A percentile compares a stretch with the other conserved stretches of the same genome.
Conservation (phyloP, 1,140 invertebrate genomes). For the Dryas iulia region DNA sequence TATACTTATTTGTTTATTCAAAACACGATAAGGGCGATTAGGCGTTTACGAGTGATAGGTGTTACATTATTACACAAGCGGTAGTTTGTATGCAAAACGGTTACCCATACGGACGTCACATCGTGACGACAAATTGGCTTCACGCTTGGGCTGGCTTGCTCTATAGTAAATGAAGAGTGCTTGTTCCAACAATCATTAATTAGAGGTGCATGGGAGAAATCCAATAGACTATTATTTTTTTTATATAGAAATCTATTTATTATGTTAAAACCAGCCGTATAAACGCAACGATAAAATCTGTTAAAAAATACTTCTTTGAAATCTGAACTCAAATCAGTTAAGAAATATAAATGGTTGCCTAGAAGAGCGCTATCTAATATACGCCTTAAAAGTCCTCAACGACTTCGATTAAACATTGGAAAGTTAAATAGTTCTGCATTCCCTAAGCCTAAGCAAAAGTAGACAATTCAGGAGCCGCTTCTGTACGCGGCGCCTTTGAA, state of each 20-base stretch:
- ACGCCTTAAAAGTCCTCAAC: slow-evolving; percentile 32
- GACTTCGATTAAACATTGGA: slow-evolving; percentile 52
- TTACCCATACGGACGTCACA: slow-evolving; percentile 16
- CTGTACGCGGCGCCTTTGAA: slow-evolving; percentile 70
- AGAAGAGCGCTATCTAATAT: slow-evolving; percentile 33
- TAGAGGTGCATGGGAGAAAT: not conserved
- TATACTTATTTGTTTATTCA: slow-evolving; percentile 72
- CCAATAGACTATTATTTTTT: not conserved
- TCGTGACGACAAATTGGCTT: slow-evolving; percentile 34
- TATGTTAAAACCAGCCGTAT: slow-evolving; percentile 6
- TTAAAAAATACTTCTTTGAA: slow-evolving; percentile 56
- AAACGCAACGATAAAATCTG: slow-evolving; percentile 30
- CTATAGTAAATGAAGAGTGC: not conserved
- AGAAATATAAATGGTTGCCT: slow-evolving; percentile 46
- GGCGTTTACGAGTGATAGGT: slow-evolving; percentile 54
- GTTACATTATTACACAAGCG: slow-evolving; percentile 44
- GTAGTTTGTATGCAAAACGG: slow-evolving; percentile 46
- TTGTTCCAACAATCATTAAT: not conserved
- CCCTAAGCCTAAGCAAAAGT: slow-evolving; percentile 44
- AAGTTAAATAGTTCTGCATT: slow-evolving; percentile 46
- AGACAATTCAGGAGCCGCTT: slow-evolving; percentile 47
- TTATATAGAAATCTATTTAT: no score
- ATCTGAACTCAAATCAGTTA: slow-evolving; percentile 44
- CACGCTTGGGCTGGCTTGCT: slow-evolving; percentile 23
- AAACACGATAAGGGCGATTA: slow-evolving; percentile 62